Base-by-base conservation (phyloP, 2,888 invertebrate species). In the Nysson spinosus region DNA sequence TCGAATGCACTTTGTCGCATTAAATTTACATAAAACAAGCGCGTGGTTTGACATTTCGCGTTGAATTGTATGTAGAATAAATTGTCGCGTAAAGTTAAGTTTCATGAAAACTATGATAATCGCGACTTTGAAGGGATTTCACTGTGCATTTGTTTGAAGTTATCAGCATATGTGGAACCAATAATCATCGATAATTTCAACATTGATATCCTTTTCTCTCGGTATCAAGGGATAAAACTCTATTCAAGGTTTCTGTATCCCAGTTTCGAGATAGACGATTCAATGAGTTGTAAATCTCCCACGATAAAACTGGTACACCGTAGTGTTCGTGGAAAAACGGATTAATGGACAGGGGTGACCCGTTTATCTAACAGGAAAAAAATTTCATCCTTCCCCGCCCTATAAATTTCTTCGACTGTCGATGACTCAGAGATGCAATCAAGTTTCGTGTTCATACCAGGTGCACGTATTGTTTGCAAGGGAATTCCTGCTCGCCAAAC, bases 391-490 rank as follows among this genome's bases (percentile, higher is more conserved):
- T 30, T 56, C 44, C 43, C 12, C 44, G 30, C 14, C 9, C 71
- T 47, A 77, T 77, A 77, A 76, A 77, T 77, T 77, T 64, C 52
- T 47, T 16, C 20, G 37, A 44, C 60, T 76, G 75, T 76, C 77
- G 66, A 77, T 77, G 77, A 77, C 66, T 77, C 77, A 69, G 64
- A 64, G 63, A 57, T 50, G 61, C 58, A 74, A 77, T 77, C 77
- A 77, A 74, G 69, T 40, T 37, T 62, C 63, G 57, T 32, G 4
- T 16, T 40, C 49, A 16, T 32, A 28, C 19, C 14, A 9, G 28
- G 7, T n/a, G 42, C 12, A 22, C 34, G 4, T 20, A 43, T 20
- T 4, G 11, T n/a, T 6, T 4, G 1, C n/a, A n/a, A 34, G 4
- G 4, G 34, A 56, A 50, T 55, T 44, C 14, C 44, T 7, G 34